Evolutionary conservation across 2,888 invertebrate genomes (phyloP).

Genomic region (Watsonalla cultraria): DNA sequence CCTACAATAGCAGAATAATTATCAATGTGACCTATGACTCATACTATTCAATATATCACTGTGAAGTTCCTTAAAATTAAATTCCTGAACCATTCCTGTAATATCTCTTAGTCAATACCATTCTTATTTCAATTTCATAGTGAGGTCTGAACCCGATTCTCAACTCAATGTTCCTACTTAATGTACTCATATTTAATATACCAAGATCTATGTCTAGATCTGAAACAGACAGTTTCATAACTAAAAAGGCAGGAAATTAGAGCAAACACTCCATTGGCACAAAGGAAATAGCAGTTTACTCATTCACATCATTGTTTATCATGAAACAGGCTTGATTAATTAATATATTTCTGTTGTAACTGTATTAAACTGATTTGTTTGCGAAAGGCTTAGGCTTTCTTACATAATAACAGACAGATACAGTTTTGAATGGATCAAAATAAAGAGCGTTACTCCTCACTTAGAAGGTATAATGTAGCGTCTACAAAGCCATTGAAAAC

Average conservation of each 20-base stretch:
- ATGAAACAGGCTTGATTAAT: conserved; percentile 11
- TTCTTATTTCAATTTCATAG: neutral
- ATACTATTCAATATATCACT: too few relatives aligned
- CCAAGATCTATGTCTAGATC: conserved; percentile 31
- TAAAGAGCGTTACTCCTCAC: neutral
- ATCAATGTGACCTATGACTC: too few relatives aligned
- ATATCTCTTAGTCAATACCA: neutral
- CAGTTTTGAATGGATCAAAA: neutral
- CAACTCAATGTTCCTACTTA: conserved; percentile 12
- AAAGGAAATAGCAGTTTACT: conserved; percentile 54
- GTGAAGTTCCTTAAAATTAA: neutral
- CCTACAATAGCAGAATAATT: too few relatives aligned
- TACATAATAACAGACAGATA: neutral
- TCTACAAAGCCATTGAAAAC: neutral
- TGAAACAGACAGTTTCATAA: conserved; percentile 34
- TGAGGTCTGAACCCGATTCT: conserved; percentile 7
- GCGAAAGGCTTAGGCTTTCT: neutral
- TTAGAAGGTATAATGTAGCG: conserved; percentile 3
- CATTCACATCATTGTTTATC: conserved; percentile 23
- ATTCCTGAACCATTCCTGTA: neutral
- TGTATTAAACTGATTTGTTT: neutral
- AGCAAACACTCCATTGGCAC: conserved; percentile 53
- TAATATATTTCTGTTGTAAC: neutral
- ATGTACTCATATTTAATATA: conserved; percentile 7
- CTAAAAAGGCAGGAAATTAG: conserved; percentile 52